Evolutionary conservation across 2,888 invertebrate species (phyloP).

Genomic region (Campoletis raptor): DNA sequence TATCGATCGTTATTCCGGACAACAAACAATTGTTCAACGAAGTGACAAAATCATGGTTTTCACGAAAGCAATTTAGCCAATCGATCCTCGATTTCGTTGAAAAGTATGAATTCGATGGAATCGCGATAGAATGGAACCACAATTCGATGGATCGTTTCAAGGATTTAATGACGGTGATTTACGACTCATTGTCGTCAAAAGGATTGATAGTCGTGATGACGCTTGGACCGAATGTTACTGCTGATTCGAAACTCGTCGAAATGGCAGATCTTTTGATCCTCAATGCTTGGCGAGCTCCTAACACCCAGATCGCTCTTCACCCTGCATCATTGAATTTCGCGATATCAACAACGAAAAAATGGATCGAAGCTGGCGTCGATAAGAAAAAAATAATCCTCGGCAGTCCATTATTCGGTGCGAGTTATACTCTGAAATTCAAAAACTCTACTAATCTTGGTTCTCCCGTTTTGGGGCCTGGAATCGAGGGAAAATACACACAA

Average conservation of each 20-base stretch:
- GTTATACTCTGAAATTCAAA: slow-evolving; percentile 88
- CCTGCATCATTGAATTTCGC: slow-evolving; percentile 78
- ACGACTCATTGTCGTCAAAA: slow-evolving; percentile 87
- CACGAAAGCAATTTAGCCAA: slow-evolving; percentile 87
- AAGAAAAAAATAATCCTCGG: slow-evolving; percentile 90
- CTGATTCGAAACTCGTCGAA: slow-evolving; percentile 87
- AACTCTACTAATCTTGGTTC: slow-evolving; percentile 87
- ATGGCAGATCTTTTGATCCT: slow-evolving; percentile 89
- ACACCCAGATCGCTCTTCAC: slow-evolving; percentile 74
- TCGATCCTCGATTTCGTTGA: slow-evolving; percentile 89
- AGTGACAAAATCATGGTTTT: slow-evolving; percentile 85
- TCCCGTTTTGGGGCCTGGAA: slow-evolving; percentile 87
- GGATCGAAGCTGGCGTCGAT: slow-evolving; percentile 87
- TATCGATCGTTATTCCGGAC: slow-evolving; percentile 87
- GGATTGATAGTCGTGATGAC: slow-evolving; percentile 87
- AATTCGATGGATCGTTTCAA: slow-evolving; percentile 86
- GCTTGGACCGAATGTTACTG: slow-evolving; percentile 88
- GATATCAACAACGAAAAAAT: slow-evolving; percentile 73
- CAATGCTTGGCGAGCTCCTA: slow-evolving; percentile 87
- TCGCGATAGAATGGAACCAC: slow-evolving; percentile 90
- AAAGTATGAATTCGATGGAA: slow-evolving; percentile 91
- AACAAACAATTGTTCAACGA: slow-evolving; percentile 88
- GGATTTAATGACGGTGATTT: slow-evolving; percentile 87
- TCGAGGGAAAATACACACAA: slow-evolving; percentile 89
- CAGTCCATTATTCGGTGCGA: slow-evolving; percentile 90